Base-by-base conservation (phyloP, 2,888 invertebrate genomes). In the Emesis castigata region DNA sequence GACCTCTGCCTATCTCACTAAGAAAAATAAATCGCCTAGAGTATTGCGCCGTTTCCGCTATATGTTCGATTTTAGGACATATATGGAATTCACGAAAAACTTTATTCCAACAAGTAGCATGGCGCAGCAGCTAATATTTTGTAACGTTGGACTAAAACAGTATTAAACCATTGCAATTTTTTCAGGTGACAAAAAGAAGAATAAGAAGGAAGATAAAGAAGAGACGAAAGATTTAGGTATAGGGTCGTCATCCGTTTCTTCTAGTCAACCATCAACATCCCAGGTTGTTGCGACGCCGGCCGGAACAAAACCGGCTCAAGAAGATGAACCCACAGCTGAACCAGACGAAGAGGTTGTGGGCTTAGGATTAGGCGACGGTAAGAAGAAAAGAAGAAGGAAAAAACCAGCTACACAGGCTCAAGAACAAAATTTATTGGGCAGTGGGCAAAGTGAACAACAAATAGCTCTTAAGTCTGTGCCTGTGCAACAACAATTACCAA, bases 361-460 rank as follows among this genome's bases (percentile, higher is more conserved):
- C 1, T 79, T 88, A 48, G 83, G 87, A 1, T 79, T 88, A 48
- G 83, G 87, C 3, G n/a, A 88, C 22, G 80, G 82, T 11, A 44
- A 73, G 44, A 90, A 83, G 75, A 91, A 72, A 80, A 87, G 74
- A 66, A 90, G 86, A 61, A 90, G 90, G 69, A 90, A 91, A 71
- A 87, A 82, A 56, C 77, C 86, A 9, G 71, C 69, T 7, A 58
- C 81, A 69, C 31, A 69, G 20, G 16, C 62, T n/a, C 29, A 6
- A 44, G 39, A 39, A 4, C 44, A 73, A 44, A 7, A 18, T 22
- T 22, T 11, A 31, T 18, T 26, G 1, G 22, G n/a, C 16, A 48
- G n/a, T 16, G 44, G 5, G 16, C 44, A 39, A n/a, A 16, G n/a
- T 16, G 48, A 44, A 18, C n/a, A 11, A 29, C 56, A 5, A 14